These are phyloP conservation scores for Ailuropoda melanoleuca DNA, from an alignment of 2,113 vertebrate species.

Conservation along the genomic window DNA sequence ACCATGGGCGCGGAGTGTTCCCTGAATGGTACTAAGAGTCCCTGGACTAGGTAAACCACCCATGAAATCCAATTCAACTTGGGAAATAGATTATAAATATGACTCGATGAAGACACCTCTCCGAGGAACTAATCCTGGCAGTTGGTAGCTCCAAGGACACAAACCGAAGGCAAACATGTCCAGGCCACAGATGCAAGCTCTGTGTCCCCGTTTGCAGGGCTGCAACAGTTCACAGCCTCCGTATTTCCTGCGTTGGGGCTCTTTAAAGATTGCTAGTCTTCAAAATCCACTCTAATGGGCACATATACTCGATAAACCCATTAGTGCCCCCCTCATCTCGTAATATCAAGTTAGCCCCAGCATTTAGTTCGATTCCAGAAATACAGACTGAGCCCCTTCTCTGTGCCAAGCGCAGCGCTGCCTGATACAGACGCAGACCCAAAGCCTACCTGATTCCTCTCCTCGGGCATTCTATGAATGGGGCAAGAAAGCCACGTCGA, in stretches of 20 bases:
- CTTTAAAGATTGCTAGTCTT: not conserved
- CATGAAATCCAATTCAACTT: conserved; percentile 55
- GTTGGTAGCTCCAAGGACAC: conserved; percentile 5
- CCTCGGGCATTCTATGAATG: not conserved
- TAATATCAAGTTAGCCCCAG: not conserved
- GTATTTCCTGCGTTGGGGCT: conserved; percentile 19
- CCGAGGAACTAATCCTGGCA: conserved; percentile 47
- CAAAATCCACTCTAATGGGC: not conserved
- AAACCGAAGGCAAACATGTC: not conserved
- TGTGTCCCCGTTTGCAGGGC: not conserved
- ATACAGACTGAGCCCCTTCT: not conserved
- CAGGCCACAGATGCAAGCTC: not conserved
- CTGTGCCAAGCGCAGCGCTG: not conserved
- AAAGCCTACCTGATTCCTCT: not conserved
- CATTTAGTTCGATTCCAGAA: not conserved
- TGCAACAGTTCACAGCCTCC: not conserved
- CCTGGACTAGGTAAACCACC: conserved; percentile 45
- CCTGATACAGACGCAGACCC: not conserved
- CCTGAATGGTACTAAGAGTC: conserved; percentile 9
- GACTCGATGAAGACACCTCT: conserved; percentile 15
- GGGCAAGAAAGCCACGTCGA: not conserved
- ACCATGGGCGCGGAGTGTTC: not conserved
- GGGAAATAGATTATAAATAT: conserved; percentile 47
- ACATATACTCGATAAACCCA: not conserved
- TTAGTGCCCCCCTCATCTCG: not conserved